Conservation (phyloP, 2,797 vertebrate species). For the Pachyuromys duprasi region DNA sequence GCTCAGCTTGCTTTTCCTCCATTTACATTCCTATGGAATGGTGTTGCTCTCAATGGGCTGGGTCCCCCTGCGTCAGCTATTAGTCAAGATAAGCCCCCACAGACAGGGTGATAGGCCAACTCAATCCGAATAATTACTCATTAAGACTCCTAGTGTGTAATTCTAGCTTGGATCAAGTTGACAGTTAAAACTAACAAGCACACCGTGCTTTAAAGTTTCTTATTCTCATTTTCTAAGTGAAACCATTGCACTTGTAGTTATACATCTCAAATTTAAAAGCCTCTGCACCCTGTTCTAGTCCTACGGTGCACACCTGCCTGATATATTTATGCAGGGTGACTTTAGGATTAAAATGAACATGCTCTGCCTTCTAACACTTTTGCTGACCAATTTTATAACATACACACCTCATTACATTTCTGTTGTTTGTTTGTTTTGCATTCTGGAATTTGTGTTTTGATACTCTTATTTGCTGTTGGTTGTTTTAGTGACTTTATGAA, state of each 20-base stretch:
- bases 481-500: neutral
- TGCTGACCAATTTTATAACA: neutral
- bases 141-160: neutral
- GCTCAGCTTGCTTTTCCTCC: too few relatives aligned
- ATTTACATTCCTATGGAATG: neutral
- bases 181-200: neutral
- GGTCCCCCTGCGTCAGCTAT: neutral
- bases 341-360: neutral
- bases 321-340: neutral
- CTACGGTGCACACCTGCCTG: neutral
- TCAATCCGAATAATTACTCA: neutral
- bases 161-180: neutral
- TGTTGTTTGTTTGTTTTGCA: neutral
- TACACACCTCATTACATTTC: neutral
- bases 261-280: neutral
- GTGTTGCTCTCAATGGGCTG: neutral
- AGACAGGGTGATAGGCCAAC: too few relatives aligned
- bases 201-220: neutral
- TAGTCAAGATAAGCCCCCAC: neutral
- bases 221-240: slow-evolving; percentile 20
- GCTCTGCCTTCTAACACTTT: slow-evolving; percentile 10
- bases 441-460: neutral
- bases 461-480: slow-evolving; percentile 22
- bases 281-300: neutral
- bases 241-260: neutral